phyloP scores from a whole-genome alignment of 2,113 vertebrate species.

The Thamnaconus septentrionalis region DNA sequence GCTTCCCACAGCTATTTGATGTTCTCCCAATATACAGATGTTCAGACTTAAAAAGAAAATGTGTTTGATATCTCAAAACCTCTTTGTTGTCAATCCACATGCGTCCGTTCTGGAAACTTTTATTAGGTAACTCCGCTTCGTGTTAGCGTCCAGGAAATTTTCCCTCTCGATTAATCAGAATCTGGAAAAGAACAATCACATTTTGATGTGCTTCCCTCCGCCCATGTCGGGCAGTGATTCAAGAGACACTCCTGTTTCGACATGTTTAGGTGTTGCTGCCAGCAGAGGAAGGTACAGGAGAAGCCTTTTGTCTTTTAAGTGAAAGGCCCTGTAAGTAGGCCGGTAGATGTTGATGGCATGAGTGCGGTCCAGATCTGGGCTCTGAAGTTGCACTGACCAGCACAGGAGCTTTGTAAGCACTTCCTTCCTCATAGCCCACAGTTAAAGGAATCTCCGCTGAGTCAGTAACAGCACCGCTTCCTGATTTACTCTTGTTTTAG shows the following conservation, averaged over 20 bases:
- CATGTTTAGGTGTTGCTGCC: constrained; percentile 10
- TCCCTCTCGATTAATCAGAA: constrained; percentile 8
- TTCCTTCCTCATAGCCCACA: constrained; percentile 1
- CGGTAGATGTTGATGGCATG: constrained; percentile 3
- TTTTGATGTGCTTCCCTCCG: constrained; percentile 12
- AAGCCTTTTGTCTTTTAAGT: not conserved
- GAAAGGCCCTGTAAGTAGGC: fast-evolving
- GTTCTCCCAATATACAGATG: no score
- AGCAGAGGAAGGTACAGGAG: not conserved
- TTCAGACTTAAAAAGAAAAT: no score
- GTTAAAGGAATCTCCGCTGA: constrained; percentile 20
- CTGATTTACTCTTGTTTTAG: constrained; percentile 8
- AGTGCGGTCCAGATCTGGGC: not conserved
- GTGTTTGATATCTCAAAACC: no score
- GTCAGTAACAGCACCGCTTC: constrained; percentile 17
- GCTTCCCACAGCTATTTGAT: no score
- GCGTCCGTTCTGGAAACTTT: not conserved
- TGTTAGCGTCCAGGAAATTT: constrained; percentile 4
- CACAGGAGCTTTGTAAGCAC: constrained; percentile 21
- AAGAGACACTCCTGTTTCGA: constrained; percentile 49
- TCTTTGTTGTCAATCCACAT: not conserved
- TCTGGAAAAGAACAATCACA: constrained; percentile 24
- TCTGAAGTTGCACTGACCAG: constrained; percentile 17
- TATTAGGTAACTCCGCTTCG: not conserved
- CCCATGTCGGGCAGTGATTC: constrained; percentile 18